These are phyloP conservation scores for Scylla paramamosain DNA, from an alignment of 1,140 invertebrate genomes.

Conservation along the genomic window DNA sequence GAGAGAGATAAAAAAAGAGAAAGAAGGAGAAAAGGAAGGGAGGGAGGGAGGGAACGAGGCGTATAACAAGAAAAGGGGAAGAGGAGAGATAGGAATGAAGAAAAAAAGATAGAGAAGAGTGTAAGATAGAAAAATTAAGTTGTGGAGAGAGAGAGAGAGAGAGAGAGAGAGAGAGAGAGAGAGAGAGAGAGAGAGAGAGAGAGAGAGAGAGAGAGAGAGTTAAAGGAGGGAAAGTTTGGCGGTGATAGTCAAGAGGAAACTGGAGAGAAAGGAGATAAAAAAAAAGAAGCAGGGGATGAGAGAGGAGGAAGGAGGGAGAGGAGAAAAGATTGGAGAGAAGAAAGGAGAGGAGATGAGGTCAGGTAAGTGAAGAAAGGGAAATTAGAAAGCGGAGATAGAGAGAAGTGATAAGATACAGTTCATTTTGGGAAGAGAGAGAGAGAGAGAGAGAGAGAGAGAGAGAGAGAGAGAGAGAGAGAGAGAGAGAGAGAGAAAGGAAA, in stretches of 20 bases:
- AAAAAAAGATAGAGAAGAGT: too few species aligned
- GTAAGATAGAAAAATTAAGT: too few species aligned
- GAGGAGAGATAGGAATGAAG: not conserved
- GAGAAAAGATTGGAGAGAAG: too few species aligned
- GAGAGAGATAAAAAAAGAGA: not conserved
- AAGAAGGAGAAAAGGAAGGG: not conserved
- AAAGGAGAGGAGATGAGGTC: too few species aligned
- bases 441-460: constrained; percentile 20
- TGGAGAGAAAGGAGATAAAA: not conserved
- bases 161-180: not conserved
- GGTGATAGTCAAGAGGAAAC: not conserved
- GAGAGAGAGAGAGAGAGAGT: not conserved
- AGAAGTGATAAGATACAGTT: too few species aligned
- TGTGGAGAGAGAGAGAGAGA: not conserved
- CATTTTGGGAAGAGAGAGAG: not conserved
- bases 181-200: not conserved
- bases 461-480: not conserved
- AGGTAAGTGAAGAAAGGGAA: too few species aligned
- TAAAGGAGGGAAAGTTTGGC: not conserved
- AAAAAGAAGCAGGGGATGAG: too few species aligned
- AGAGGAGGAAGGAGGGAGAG: too few species aligned
- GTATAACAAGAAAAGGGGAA: not conserved
- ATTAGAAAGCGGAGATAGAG: too few species aligned
- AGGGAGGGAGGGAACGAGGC: not conserved
- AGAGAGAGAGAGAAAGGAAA: not conserved